Evolutionary conservation across 2,113 vertebrate genomes (phyloP), one percentile per base, ranked within the genome.

Genomic region (Tor tambroides): DNA sequence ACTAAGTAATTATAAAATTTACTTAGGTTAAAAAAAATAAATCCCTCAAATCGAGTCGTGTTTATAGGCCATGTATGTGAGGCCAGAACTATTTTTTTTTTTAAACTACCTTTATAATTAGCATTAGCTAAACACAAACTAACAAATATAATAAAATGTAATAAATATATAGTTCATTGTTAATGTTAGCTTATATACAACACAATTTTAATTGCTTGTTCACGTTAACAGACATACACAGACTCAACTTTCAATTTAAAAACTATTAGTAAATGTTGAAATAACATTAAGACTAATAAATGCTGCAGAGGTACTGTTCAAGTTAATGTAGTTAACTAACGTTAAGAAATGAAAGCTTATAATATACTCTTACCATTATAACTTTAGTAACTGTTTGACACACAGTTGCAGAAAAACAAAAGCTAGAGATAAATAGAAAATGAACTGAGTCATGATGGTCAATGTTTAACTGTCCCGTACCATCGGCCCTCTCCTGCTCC

Each of bases 401-500:
- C 17, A 72, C 69, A 23, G 35, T 12, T 11, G 19, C 32, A 72
- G 32, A 72, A 72, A 38, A 38, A 71, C 9, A 2, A 23, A 59
- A 59, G 2, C 17, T 23, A 5, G 65, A 14, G 41, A 76, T 14
- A 11, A 46, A 76, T 11, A 38, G 6, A 75, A 74, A 74, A 74
- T 23, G 3, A 23, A 43, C 10, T n/a, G n/a, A 76, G 46, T 14
- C 32, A 23, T 32, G 6, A 38, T 8, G 2, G 6, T 4, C 49
- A 51, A 51, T 51, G 61, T 28, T 26, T 69, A 17, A 19, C 28
- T 21, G n/a, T 49, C 3, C 7, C 41, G n/a, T 93, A 98, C 96
- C 94, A 97, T 96, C 1, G 97, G 96, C 67, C 97, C 97, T 92
- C 96, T 95, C 84, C 96, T 91, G 88, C 91, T 97, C 76, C 95